Conservation (phyloP, 2,797 vertebrate genomes). For the Tokudaia tokunoshimensis region DNA sequence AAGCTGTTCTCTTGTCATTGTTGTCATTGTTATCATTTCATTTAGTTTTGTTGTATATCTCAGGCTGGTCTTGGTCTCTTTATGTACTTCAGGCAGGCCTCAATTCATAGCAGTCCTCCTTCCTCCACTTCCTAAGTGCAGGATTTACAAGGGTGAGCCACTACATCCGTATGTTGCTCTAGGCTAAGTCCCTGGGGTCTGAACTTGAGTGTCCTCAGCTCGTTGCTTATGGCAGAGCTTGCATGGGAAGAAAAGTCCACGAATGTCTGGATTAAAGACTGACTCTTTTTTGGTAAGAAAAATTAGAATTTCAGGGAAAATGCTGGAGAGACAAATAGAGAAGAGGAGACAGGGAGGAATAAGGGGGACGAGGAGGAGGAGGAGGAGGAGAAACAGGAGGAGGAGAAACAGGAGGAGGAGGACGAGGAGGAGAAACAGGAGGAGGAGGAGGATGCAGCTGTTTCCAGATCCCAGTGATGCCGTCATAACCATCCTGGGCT, state of each 20-base stretch:
- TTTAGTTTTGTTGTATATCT: not conserved
- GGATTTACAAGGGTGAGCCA: not conserved
- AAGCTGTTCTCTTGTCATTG: not conserved
- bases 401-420: not conserved
- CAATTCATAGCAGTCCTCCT: not conserved
- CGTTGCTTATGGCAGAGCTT: not conserved
- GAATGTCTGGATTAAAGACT: not conserved
- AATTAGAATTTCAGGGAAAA: constrained; percentile 2
- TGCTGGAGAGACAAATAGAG: not conserved
- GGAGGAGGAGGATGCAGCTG: not conserved
- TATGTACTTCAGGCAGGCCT: not conserved
- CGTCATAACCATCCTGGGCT: not conserved
- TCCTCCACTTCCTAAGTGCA: not conserved
- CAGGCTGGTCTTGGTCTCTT: not conserved
- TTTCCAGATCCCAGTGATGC: not conserved
- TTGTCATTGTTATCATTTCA: not conserved
- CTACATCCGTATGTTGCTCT: not conserved
- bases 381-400: too few species aligned
- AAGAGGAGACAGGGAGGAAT: rapidly evolving
- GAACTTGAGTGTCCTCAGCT: not conserved
- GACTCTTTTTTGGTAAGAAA: not conserved
- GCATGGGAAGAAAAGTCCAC: not conserved
- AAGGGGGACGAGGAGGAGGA: too few species aligned
- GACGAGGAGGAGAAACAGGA: too few species aligned
- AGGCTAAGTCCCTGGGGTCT: not conserved